Conservation (phyloP, 2,888 invertebrate genomes). For the Sepiola atlantica region DNA sequence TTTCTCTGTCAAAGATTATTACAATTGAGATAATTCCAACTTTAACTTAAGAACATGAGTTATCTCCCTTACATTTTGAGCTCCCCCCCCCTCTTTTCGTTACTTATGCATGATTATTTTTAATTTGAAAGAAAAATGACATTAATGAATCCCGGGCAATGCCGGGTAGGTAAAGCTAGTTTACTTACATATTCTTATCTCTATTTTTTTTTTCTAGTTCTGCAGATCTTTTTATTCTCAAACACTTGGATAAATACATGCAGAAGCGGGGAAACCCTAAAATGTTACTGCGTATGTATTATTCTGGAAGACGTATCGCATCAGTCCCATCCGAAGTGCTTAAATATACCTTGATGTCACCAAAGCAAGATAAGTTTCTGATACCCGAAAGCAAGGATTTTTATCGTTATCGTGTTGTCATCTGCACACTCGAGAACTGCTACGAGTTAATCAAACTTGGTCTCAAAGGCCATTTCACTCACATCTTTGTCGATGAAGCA, state of each 20-base stretch:
- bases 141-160: too few relatives aligned
- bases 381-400: slow-evolving; percentile 62
- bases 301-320: slow-evolving; percentile 60
- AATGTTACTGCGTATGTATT: slow-evolving; percentile 60
- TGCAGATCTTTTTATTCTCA: slow-evolving; percentile 71
- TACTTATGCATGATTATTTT: too few relatives aligned
- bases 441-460: slow-evolving; percentile 58
- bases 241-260: slow-evolving; percentile 67
- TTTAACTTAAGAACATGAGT: too few relatives aligned
- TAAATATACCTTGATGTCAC: slow-evolving; percentile 63
- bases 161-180: too few relatives aligned
- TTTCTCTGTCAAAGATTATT: too few relatives aligned
- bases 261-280: slow-evolving; percentile 53
- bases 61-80: too few relatives aligned
- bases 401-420: slow-evolving; percentile 61
- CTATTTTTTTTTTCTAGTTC: slow-evolving; percentile 64
- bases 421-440: slow-evolving; percentile 68
- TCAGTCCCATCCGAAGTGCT: slow-evolving; percentile 62
- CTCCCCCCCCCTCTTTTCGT: too few relatives aligned
- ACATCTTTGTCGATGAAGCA: slow-evolving; percentile 72
- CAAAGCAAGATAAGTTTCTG: slow-evolving; percentile 53
- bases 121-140: too few relatives aligned
- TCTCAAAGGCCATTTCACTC: slow-evolving; percentile 65
- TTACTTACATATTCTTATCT: not conserved
- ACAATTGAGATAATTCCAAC: too few relatives aligned